Base-by-base conservation (phyloP, 2,797 vertebrate genomes). In the Darevskia nairensis region DNA sequence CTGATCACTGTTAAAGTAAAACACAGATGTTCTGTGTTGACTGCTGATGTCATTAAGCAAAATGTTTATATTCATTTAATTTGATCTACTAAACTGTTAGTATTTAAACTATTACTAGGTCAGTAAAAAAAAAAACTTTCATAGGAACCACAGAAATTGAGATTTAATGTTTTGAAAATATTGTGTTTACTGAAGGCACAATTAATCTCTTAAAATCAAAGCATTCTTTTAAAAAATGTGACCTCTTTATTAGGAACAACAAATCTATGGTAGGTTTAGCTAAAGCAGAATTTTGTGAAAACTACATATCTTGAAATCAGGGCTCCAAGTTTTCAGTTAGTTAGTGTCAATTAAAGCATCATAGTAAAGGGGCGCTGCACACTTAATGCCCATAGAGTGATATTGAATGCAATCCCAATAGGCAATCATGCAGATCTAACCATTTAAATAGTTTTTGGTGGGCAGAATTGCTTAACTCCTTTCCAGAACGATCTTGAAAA, bases 41-140 rank as follows among this genome's bases (percentile, higher is more conserved):
- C 90, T 95, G 88, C 91, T 95, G 94, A 94, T 95, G 90, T 95
- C 92, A 94, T 95, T 96, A 92, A 88, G 92, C 90, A 92, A 95
- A 96, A 92, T 92, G 92, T 96, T 96, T 97, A 94, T 92, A 90
- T 96, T 96, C 79, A 68, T 95, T 96, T 94, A 94, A 96, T 95
- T 96, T 96, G 91, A 94, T 94, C 92, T 92, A 59, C 86, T 92
- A 94, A 96, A 94, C 78, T 86, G 89, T 93, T 93, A 94, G 86
- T 72, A n/a, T 95, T 96, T 93, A 93, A 94, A 93, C 94, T 95
- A 93, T 95, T 88, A 90, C 90, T 92, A 92, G 91, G 91, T 94
- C 88, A 95, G 90, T 90, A 93, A 89, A 90, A 93, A 89, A 90
- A 93, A 88, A 95, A 94, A 93, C 90, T 90, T 86, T 94, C 86